phyloP scores from a whole-genome alignment of 1,140 invertebrate species.

The Dermatophagoides farinae region DNA sequence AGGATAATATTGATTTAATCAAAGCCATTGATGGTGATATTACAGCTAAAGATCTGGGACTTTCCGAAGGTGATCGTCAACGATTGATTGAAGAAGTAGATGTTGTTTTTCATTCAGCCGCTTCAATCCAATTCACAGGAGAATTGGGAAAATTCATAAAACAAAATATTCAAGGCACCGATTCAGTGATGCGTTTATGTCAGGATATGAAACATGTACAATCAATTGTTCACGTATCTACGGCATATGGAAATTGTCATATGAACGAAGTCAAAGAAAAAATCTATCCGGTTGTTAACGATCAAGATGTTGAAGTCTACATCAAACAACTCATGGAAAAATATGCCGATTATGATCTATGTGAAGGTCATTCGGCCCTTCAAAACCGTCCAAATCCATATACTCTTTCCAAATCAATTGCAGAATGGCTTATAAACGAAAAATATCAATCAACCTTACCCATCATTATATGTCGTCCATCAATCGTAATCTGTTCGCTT shows the following conservation, averaged over 20 bases:
- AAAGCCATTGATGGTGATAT: slow-evolving; percentile 68
- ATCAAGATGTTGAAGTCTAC: slow-evolving; percentile 14
- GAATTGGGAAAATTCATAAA: slow-evolving; percentile 58
- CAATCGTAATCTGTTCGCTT: slow-evolving; percentile 77
- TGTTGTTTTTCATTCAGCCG: slow-evolving; percentile 89
- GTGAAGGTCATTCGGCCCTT: neutral
- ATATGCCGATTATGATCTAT: neutral
- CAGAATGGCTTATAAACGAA: slow-evolving; percentile 57
- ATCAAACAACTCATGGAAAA: slow-evolving; percentile 11
- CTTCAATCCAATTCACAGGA: slow-evolving; percentile 93
- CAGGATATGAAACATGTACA: slow-evolving; percentile 16
- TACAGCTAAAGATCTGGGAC: slow-evolving; percentile 61
- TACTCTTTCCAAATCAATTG: slow-evolving; percentile 58
- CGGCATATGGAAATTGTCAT: slow-evolving; percentile 32
- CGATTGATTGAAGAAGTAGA: slow-evolving; percentile 49
- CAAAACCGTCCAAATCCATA: slow-evolving; percentile 58
- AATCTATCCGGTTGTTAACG: slow-evolving; percentile 38
- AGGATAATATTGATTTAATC: too few species aligned
- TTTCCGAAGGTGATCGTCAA: slow-evolving; percentile 51
- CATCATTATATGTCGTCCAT: slow-evolving; percentile 60
- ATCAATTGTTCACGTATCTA: slow-evolving; percentile 21
- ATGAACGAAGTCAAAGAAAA: slow-evolving; percentile 31
- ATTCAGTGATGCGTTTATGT: slow-evolving; percentile 39
- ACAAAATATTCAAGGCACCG: slow-evolving; percentile 72
- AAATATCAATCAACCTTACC: slow-evolving; percentile 62